A percentile compares a stretch with the other conserved stretches of the same genome.
phyloP scores from a whole-genome alignment of 2,797 vertebrate genomes.

The Fistularia tabacaria region DNA sequence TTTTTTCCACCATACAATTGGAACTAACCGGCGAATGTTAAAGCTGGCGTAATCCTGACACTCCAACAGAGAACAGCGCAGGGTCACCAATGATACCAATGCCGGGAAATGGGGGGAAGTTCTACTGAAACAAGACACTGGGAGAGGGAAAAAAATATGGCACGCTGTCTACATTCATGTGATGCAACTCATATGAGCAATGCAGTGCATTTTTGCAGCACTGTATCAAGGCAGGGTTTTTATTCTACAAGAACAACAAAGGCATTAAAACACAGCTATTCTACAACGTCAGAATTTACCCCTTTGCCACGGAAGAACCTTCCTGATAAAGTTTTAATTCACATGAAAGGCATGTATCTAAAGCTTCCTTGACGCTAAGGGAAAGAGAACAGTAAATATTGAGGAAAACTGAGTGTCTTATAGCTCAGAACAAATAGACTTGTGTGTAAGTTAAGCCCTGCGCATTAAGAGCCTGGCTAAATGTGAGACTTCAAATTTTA shows the following conservation, averaged over 20 bases:
- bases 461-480: slow-evolving; percentile 47
- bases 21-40: slow-evolving; percentile 68
- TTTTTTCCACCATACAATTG: slow-evolving; percentile 68
- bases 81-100: slow-evolving; percentile 69
- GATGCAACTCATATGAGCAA: slow-evolving; percentile 47
- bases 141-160: slow-evolving; percentile 40
- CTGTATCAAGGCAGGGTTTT: slow-evolving; percentile 12
- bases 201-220: slow-evolving; percentile 29
- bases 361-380: slow-evolving; percentile 22
- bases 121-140: slow-evolving; percentile 58
- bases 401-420: slow-evolving; percentile 29
- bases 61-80: slow-evolving; percentile 66
- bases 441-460: slow-evolving; percentile 44
- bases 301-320: background rate
- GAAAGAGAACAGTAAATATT: slow-evolving; percentile 37
- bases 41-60: slow-evolving; percentile 69
- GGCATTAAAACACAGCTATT: slow-evolving; percentile 2
- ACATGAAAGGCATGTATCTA: slow-evolving; percentile 10
- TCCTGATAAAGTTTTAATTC: slow-evolving; percentile 6
- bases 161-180: slow-evolving; percentile 37
- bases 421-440: slow-evolving; percentile 52
- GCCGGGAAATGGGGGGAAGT: slow-evolving; percentile 69
- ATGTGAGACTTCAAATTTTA: slow-evolving; percentile 58
- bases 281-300: background rate
- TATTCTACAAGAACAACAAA: slow-evolving; percentile 4